Conservation (phyloP, 1,140 invertebrate species). For the Triops cancriformis region DNA sequence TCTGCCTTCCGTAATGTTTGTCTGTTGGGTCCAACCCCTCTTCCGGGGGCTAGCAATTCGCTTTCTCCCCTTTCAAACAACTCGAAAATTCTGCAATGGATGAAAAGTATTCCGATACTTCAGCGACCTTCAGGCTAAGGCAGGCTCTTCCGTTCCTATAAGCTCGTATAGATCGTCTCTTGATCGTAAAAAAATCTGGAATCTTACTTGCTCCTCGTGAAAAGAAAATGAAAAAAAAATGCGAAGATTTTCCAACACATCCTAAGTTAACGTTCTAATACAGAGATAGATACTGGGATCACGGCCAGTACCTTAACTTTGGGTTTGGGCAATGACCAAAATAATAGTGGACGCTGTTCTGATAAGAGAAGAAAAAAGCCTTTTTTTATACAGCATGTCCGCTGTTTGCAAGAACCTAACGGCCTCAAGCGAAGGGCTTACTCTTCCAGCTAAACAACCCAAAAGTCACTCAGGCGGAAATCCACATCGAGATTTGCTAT, state of each 20-base stretch:
- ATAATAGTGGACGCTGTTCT: not conserved
- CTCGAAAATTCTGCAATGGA: not conserved
- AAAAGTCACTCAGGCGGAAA: slow-evolving; percentile 3
- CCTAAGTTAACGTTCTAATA: not conserved
- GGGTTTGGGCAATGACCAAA: not conserved
- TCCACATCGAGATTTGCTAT: slow-evolving; percentile 10
- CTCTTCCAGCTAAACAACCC: not conserved
- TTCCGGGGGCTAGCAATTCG: not conserved
- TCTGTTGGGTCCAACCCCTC: not conserved
- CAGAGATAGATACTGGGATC: not conserved
- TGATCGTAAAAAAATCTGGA: not conserved
- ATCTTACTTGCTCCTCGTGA: not conserved
- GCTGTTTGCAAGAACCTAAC: not conserved
- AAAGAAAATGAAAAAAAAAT: not conserved
- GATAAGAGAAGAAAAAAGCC: not conserved
- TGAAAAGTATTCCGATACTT: not conserved
- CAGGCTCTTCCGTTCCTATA: not conserved
- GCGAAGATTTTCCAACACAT: not conserved
- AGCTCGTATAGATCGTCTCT: not conserved
- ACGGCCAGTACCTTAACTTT: not conserved
- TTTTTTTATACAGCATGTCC: not conserved
- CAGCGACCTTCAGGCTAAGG: not conserved
- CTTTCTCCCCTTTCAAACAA: not conserved
- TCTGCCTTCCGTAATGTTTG: slow-evolving; percentile 8
- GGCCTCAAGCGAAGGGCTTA: not conserved